phyloP scores from a whole-genome alignment of 1,140 invertebrate genomes.

The Geopemphigus sp. region DNA sequence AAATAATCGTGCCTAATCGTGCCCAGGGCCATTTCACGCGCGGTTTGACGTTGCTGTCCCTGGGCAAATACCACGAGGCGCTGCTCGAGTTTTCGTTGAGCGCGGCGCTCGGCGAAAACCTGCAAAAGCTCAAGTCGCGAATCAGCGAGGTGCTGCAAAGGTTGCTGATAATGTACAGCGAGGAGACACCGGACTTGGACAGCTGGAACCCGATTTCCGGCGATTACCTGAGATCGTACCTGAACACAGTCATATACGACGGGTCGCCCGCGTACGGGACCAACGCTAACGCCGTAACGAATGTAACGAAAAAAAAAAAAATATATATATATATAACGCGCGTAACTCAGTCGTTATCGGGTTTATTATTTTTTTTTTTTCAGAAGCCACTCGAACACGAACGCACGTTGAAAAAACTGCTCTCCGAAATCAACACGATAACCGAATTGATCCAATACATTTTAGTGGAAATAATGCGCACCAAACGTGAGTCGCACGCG shows the following conservation, averaged over 20 bases:
- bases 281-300: not conserved
- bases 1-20: too few species aligned
- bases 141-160: constrained; percentile 26
- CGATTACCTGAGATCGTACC: constrained; percentile 18
- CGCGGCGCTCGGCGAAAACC: constrained; percentile 60
- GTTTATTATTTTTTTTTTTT: not conserved
- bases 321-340: too few species aligned
- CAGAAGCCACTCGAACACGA: constrained; percentile 1
- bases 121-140: constrained; percentile 12
- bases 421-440: not conserved
- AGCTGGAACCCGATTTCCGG: constrained; percentile 8
- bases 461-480: not conserved
- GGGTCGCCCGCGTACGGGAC: not conserved
- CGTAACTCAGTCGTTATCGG: too few species aligned
- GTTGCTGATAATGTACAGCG: constrained; percentile 7
- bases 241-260: constrained; percentile 20
- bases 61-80: constrained; percentile 68
- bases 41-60: constrained; percentile 63
- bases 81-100: constrained; percentile 65
- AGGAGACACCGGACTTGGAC: not conserved
- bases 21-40: constrained; percentile 67
- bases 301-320: not conserved
- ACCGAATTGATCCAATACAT: constrained; percentile 24
- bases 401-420: not conserved
- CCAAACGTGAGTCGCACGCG: constrained; percentile 30